Conservation (phyloP, 1,140 invertebrate species). For the Prorops nasuta region DNA sequence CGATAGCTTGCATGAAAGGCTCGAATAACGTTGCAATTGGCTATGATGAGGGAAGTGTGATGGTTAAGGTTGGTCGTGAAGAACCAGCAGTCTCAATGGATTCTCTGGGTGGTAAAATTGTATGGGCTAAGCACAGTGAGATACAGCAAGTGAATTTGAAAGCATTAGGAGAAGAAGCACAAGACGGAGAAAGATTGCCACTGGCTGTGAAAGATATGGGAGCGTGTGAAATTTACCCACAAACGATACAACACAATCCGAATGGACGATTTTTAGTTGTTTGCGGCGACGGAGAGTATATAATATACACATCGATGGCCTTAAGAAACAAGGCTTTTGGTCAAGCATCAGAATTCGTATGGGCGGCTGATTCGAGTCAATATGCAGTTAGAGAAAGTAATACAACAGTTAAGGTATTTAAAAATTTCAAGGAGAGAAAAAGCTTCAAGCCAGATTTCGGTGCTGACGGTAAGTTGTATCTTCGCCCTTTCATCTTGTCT, state of each 20-base stretch:
- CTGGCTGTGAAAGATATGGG: slow-evolving; percentile 98
- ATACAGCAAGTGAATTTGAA: slow-evolving; percentile 97
- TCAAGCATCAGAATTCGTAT: slow-evolving; percentile 97
- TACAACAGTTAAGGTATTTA: slow-evolving; percentile 90
- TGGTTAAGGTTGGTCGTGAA: slow-evolving; percentile 96
- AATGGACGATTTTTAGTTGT: slow-evolving; percentile 99
- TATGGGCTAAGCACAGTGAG: slow-evolving; percentile 98
- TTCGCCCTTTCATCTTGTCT: too few relatives aligned
- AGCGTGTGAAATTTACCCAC: slow-evolving; percentile 98
- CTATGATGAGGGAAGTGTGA: slow-evolving; percentile 98
- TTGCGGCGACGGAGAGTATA: slow-evolving; percentile 99
- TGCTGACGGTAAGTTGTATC: slow-evolving; percentile 71
- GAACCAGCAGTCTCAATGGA: slow-evolving; percentile 99
- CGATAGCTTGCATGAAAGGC: slow-evolving; percentile 91
- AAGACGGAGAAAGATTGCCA: slow-evolving; percentile 69
- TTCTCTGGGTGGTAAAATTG: slow-evolving; percentile 94
- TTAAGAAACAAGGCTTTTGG: slow-evolving; percentile 98
- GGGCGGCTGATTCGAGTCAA: slow-evolving; percentile 95
- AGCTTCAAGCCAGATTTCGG: slow-evolving; percentile 95
- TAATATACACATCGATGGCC: slow-evolving; percentile 99
- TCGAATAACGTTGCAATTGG: slow-evolving; percentile 97
- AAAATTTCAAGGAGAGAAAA: slow-evolving; percentile 97
- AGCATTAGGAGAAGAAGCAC: slow-evolving; percentile 69
- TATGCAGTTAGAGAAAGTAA: slow-evolving; percentile 91
- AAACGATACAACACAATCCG: slow-evolving; percentile 97